phyloP scores from a whole-genome alignment of 2,888 invertebrate genomes.

The Encarsia formosa region DNA sequence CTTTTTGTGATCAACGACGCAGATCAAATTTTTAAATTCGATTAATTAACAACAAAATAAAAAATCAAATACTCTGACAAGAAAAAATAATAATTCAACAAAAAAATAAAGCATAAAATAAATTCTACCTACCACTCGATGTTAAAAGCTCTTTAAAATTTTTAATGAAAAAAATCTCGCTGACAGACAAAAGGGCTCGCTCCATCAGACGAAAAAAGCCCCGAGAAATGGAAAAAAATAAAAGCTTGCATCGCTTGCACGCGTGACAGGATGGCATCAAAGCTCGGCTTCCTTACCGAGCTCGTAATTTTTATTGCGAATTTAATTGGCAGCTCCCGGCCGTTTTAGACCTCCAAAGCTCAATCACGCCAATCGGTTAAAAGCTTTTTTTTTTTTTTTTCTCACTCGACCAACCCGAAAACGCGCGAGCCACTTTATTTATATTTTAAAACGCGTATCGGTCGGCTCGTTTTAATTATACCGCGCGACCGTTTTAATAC shows the following conservation, averaged over 20 bases:
- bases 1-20: too few species aligned
- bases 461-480: slow-evolving; percentile 40
- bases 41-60: too few species aligned
- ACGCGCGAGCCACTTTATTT: slow-evolving; percentile 38
- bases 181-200: neutral
- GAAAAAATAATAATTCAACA: too few species aligned
- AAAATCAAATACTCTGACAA: too few species aligned
- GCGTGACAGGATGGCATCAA: slow-evolving; percentile 1
- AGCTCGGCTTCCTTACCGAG: neutral
- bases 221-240: neutral
- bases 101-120: too few species aligned
- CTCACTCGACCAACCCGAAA: neutral
- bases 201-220: neutral
- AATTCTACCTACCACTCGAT: too few species aligned
- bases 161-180: neutral
- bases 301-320: slow-evolving; percentile 28
- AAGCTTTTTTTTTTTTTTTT: slow-evolving; percentile 23
- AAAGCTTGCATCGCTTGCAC: neutral
- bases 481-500: slow-evolving; percentile 41
- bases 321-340: slow-evolving; percentile 38
- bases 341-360: slow-evolving; percentile 43
- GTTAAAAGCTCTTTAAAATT: too few species aligned
- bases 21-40: too few species aligned
- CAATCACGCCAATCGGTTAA: slow-evolving; percentile 37
- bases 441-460: slow-evolving; percentile 38